Percentiles rank a stretch among this genome's conserved stretches.
Conservation (phyloP, 2,888 invertebrate genomes). For the Hedychridium roseum region DNA sequence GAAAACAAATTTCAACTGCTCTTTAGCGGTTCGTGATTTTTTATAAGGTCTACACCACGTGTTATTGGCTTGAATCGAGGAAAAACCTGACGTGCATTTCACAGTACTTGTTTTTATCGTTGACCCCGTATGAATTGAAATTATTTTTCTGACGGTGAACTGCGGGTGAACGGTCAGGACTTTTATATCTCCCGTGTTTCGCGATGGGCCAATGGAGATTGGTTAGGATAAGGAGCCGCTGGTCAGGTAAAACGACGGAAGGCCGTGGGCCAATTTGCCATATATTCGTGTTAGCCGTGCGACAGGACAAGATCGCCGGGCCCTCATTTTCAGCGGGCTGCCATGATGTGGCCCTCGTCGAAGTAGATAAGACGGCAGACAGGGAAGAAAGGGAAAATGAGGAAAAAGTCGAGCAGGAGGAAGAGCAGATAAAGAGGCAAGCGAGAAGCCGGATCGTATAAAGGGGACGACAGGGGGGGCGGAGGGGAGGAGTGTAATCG, state of each 20-base stretch:
- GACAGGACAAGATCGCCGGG: slow-evolving; percentile 29
- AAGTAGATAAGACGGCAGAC: slow-evolving; percentile 21
- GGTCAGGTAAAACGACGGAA: slow-evolving; percentile 27
- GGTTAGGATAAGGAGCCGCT: slow-evolving; percentile 8
- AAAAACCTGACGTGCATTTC: no score
- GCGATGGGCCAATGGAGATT: slow-evolving; percentile 3
- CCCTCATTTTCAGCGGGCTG: slow-evolving; percentile 27
- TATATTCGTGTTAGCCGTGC: slow-evolving; percentile 47
- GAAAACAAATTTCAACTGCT: no score
- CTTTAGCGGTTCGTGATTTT: no score
- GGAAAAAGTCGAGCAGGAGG: slow-evolving; percentile 5
- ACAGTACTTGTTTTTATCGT: no score
- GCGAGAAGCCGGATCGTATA: no score
- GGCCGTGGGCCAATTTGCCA: slow-evolving; percentile 46
- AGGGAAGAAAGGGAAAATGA: slow-evolving; percentile 5
- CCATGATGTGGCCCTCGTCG: slow-evolving; percentile 20
- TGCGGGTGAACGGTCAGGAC: no score
- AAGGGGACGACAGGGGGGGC: not conserved
- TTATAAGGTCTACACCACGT: no score
- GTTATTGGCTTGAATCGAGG: no score
- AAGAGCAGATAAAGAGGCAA: not conserved
- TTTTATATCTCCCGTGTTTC: slow-evolving; percentile 9
- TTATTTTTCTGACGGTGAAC: no score
- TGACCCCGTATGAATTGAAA: no score
- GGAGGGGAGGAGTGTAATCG: not conserved